Evolutionary conservation across 2,797 vertebrate genomes (phyloP).

Genomic region (Scleropages formosus): DNA sequence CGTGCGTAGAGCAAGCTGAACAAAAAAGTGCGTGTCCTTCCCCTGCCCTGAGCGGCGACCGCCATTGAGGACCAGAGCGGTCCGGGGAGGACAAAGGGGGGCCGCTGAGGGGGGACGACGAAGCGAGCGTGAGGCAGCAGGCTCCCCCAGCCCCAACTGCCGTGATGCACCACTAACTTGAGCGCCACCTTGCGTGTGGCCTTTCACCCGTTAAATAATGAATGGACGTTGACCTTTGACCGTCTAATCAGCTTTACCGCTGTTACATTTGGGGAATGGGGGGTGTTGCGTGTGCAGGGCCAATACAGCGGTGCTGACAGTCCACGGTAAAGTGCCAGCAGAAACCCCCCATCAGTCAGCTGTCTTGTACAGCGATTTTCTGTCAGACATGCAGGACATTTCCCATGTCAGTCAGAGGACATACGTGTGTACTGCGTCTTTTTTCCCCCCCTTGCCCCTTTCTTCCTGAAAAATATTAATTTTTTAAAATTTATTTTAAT

Average conservation of each 20-base stretch:
- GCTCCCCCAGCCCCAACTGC: slow-evolving; percentile 60
- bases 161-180: slow-evolving; percentile 67
- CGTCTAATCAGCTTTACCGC: slow-evolving; percentile 67
- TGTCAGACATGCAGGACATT: too few species aligned
- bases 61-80: not conserved
- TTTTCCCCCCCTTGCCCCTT: too few species aligned
- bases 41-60: slow-evolving; percentile 45
- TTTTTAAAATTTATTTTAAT: too few species aligned
- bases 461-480: too few species aligned
- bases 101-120: too few species aligned
- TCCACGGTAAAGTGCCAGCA: too few species aligned
- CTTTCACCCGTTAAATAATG: slow-evolving; percentile 73
- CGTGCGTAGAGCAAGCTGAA: slow-evolving; percentile 26
- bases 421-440: too few species aligned
- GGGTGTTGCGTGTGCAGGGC: slow-evolving; percentile 52
- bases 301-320: slow-evolving; percentile 37
- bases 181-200: slow-evolving; percentile 58
- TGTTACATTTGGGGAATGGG: slow-evolving; percentile 38
- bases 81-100: too few species aligned
- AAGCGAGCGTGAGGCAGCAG: slow-evolving; percentile 42
- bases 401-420: too few species aligned
- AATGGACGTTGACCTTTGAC: slow-evolving; percentile 70
- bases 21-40: not conserved
- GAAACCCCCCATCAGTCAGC: too few species aligned
- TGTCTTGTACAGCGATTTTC: too few species aligned